phyloP scores from a whole-genome alignment of 2,888 invertebrate genomes.

The Podabrus alpinus region DNA sequence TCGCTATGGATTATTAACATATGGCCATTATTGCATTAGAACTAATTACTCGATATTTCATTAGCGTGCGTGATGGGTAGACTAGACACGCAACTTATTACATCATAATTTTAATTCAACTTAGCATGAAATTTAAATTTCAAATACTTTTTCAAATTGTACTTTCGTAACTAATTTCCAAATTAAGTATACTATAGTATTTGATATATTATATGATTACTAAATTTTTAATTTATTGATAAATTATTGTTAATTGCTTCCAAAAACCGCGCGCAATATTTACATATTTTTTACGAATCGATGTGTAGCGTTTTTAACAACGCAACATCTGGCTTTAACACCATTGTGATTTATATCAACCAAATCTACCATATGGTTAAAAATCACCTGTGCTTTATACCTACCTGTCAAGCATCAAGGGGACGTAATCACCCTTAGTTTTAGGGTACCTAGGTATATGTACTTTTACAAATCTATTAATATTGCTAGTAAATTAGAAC shows the following conservation, averaged over 20 bases:
- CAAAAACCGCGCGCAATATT: not conserved
- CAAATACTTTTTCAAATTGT: not conserved
- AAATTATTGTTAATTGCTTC: not conserved
- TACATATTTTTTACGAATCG: not conserved
- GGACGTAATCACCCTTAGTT: not conserved
- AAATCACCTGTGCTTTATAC: constrained; percentile 20
- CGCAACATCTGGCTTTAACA: constrained; percentile 16
- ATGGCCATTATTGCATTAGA: constrained; percentile 52
- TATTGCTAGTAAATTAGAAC: not conserved
- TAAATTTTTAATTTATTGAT: not conserved
- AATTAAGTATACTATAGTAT: not conserved
- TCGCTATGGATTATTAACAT: constrained; percentile 46
- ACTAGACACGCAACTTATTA: constrained; percentile 30
- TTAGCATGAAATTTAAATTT: constrained; percentile 15
- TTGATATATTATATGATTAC: not conserved
- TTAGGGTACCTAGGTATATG: not conserved
- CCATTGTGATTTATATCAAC: constrained; percentile 18
- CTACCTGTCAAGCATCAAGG: not conserved
- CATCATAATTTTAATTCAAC: constrained; percentile 22
- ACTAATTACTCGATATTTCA: constrained; percentile 53
- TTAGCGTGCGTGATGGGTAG: constrained; percentile 46
- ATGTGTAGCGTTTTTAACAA: not conserved
- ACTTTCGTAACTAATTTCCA: not conserved
- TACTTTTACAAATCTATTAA: not conserved
- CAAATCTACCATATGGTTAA: constrained; percentile 19